Evolutionary conservation across 2,888 invertebrate genomes (phyloP), one percentile per base, ranked within the genome.

Genomic region (Parasteatoda lunata): DNA sequence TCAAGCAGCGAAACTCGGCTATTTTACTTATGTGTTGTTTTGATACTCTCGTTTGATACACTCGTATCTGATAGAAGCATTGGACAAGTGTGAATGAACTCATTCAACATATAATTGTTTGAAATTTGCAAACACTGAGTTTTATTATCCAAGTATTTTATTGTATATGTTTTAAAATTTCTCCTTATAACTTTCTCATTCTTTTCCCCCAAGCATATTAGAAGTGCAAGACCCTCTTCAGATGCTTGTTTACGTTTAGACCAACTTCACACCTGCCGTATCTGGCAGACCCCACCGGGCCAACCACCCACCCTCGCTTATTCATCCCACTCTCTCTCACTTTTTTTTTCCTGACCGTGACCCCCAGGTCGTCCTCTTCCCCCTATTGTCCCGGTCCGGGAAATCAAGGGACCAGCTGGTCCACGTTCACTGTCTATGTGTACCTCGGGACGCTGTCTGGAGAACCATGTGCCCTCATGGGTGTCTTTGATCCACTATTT

Each of bases 221-320:
- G 45, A 9, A 59, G 54, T 30, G 13, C 54, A 15, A n/a, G 76
- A 49, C n/a, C 7, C 52, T 15, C 54, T 78, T 54, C 48, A 78
- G 68, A 48, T 65, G 70, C 79, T 85, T 85, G 85, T 85, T 85
- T 85, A 85, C 85, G 70, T 76, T 80, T 77, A 64, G 47, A 59
- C 52, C 65, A 51, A 81, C 85, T 85, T 85, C 79, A 85, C 85
- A 85, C 85, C 85, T 85, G 85, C 85, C 79, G 78, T 48, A 51
- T 49, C 64, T 79, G 79, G 51, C 75, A 75, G 70, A 66, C 66
- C 84, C 84, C 69, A 75, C 78, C 68, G 79, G 79, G 79, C 70
- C 73, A 54, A 84, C 77, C 77, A 72, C 71, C 79, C 84, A 79
- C 84, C 79, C 75, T 76, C 85, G 70, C 76, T 71, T 79, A 51